These are phyloP conservation scores for Choristoneura rosaceana DNA, from an alignment of 2,888 invertebrate species.

Conservation along the genomic window DNA sequence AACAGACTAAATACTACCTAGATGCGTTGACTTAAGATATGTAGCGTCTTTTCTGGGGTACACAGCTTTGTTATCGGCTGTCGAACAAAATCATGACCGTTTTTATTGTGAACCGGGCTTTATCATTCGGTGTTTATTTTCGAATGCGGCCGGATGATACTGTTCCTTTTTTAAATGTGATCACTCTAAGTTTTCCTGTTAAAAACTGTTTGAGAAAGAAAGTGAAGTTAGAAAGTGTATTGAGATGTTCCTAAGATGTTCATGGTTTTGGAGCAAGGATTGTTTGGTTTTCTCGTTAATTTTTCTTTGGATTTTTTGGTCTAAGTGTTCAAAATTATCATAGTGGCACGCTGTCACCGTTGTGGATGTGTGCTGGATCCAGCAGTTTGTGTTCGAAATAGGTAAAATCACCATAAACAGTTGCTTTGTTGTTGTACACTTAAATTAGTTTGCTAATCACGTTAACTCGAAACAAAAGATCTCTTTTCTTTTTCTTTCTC, in stretches of 20 bases:
- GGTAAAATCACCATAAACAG: neutral
- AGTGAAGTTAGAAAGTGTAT: slow-evolving; percentile 13
- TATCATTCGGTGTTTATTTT: slow-evolving; percentile 40
- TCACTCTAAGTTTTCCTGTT: slow-evolving; percentile 10
- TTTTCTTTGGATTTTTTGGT: neutral
- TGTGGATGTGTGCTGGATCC: neutral
- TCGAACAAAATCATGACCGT: slow-evolving; percentile 32
- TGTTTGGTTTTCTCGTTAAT: neutral
- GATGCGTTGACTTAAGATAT: neutral
- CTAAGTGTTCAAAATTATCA: neutral
- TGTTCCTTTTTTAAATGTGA: slow-evolving; percentile 11
- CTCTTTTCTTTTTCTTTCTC: too few species aligned
- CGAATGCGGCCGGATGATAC: slow-evolving; percentile 28
- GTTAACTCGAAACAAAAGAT: too few species aligned
- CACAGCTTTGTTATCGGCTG: slow-evolving; percentile 18
- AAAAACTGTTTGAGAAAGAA: neutral
- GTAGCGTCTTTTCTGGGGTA: neutral
- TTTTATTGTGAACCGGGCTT: slow-evolving; percentile 36
- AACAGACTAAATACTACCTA: slow-evolving; percentile 2
- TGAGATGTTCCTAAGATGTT: neutral
- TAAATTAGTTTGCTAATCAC: too few species aligned
- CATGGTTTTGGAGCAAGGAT: neutral
- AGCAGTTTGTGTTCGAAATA: neutral
- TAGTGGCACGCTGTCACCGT: neutral
- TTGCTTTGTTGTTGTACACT: too few species aligned